Evolutionary conservation across 2,888 invertebrate species (phyloP).

Genomic region (Ennomos fuscantarius): DNA sequence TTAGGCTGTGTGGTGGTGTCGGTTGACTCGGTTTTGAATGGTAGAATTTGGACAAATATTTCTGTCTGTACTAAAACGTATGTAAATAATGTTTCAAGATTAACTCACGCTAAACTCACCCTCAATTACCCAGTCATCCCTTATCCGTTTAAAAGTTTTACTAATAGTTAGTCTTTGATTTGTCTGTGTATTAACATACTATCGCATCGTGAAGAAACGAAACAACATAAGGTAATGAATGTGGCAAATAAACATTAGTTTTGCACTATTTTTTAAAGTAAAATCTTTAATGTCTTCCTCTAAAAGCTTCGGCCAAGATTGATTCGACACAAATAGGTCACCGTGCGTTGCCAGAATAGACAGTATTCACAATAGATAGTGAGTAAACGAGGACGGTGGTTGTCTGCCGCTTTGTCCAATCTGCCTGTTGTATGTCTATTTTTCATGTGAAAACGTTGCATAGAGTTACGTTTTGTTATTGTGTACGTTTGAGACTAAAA

Average conservation of each 20-base stretch:
- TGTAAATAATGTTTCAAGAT: too few relatives aligned
- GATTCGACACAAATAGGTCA: conserved; percentile 39
- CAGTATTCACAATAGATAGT: conserved; percentile 52
- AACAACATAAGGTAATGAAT: too few relatives aligned
- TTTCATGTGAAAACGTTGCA: conserved; percentile 34
- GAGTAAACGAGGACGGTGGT: conserved; percentile 67
- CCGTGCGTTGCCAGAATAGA: background rate
- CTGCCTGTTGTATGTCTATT: conserved; percentile 69
- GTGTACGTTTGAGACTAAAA: too few relatives aligned
- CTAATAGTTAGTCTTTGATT: too few relatives aligned
- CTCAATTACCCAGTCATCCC: too few relatives aligned
- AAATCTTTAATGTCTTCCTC: background rate
- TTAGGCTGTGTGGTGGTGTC: background rate
- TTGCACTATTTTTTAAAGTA: background rate
- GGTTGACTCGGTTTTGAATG: too few relatives aligned
- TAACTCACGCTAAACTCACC: too few relatives aligned
- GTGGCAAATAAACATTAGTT: background rate
- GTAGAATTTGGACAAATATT: too few relatives aligned
- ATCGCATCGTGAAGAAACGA: too few relatives aligned
- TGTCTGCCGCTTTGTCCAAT: conserved; percentile 68
- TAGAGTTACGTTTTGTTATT: background rate
- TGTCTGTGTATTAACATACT: too few relatives aligned
- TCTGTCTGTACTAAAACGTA: too few relatives aligned
- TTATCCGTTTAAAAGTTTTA: too few relatives aligned
- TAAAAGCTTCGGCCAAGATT: conserved; percentile 10